phyloP scores from a whole-genome alignment of 2,888 invertebrate species.

The Dryococelus australis region DNA sequence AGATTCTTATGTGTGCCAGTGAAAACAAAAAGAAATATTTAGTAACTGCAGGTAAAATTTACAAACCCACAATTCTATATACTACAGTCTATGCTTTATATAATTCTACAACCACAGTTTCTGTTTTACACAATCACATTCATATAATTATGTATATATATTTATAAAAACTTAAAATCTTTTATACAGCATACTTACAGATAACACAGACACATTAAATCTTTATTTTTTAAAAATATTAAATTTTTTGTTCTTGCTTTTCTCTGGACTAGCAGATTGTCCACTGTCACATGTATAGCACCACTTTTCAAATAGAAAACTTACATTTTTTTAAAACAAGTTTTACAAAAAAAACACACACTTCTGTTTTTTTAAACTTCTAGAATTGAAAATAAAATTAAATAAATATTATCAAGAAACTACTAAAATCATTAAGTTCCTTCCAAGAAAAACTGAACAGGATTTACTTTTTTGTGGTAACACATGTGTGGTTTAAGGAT shows the following conservation, averaged over 20 bases:
- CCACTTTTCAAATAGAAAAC: neutral
- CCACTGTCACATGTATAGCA: neutral
- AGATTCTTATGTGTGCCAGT: too few relatives aligned
- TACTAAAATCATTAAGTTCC: neutral
- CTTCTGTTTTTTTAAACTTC: neutral
- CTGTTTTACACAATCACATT: neutral
- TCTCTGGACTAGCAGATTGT: neutral
- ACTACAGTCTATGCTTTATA: neutral
- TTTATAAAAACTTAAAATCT: conserved; percentile 16
- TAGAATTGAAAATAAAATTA: neutral
- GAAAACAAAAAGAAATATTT: too few relatives aligned
- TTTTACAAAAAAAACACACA: neutral
- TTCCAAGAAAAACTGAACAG: too few relatives aligned
- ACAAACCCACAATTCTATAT: neutral
- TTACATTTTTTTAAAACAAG: neutral
- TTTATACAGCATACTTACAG: conserved; percentile 1
- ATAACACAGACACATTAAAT: neutral
- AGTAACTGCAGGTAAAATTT: neutral
- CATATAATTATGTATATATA: conserved; percentile 8
- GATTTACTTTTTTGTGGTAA: neutral
- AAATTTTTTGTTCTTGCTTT: conserved; percentile 7
- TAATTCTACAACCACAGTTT: neutral
- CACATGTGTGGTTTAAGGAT: neutral
- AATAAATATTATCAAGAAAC: too few relatives aligned
- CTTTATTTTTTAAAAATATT: neutral